Base-by-base conservation (phyloP, 2,888 invertebrate species). In the Ochropacha duplaris region DNA sequence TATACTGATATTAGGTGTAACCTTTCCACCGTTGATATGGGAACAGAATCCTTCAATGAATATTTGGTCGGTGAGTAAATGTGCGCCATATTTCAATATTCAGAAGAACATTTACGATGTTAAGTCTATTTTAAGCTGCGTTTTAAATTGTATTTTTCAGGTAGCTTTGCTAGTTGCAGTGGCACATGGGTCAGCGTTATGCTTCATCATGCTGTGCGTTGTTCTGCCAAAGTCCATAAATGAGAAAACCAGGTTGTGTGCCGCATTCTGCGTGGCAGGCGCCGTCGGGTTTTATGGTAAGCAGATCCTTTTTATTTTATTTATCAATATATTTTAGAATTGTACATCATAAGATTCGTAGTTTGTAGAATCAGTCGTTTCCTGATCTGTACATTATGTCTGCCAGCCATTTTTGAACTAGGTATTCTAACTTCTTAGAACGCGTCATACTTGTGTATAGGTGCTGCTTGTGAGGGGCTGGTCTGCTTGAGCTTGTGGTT, bases 251-350 rank as follows among this genome's bases (percentile, higher is more conserved):
- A 77, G 87, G 26, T 69, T 93, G 14, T 89, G 90, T 59, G 84
- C 86, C 1, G 74, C 81, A 1, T 88, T 94, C 69, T 94, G 94
- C 60, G 81, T 93, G 55, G 76, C 90, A 22, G 94, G 94, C 22
- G 91, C 94, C 11, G 61, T 91, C 34, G 94, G 94, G 51, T 94
- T 94, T 74, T 93, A 94, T 63, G 93, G 94, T 94, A 81, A 90
- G 88, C 19, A 44, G 19, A 19, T 0, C 2, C 8, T 19, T 44
- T 16, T 39, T 72, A 49, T 22, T 12, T 31, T 55, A 14, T 34
- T 14, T 14, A 24, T 24, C 5, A 24, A 24, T 24, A 24, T n/a
- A n/a, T n/a, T n/a, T n/a, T n/a, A n/a, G n/a, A n/a, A n/a, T n/a
- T n/a, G n/a, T n/a, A n/a, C n/a, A n/a, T n/a, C n/a, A n/a, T n/a